These are phyloP conservation scores for Matsumurasca onukii DNA, from an alignment of 1,140 invertebrate genomes.

Conservation along the genomic window DNA sequence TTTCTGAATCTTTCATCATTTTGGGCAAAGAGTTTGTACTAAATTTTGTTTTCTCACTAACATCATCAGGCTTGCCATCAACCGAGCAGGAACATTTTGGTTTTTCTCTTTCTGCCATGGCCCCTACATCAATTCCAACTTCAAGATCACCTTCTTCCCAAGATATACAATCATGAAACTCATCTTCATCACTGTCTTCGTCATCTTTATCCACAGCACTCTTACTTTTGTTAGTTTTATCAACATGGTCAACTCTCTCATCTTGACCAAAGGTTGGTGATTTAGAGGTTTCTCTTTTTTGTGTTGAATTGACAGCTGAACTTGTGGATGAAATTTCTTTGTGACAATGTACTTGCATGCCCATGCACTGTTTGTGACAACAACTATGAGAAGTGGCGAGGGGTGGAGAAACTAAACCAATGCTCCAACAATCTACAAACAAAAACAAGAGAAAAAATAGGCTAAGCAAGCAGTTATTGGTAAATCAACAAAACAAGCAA, in stretches of 20 bases:
- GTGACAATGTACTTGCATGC: conserved; percentile 28
- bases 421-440: conserved; percentile 34
- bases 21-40: conserved; percentile 36
- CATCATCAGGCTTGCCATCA: background rate
- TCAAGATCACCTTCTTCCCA: conserved; percentile 30
- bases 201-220: background rate
- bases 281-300: too few relatives aligned
- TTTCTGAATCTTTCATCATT: conserved; percentile 34
- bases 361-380: conserved; percentile 33
- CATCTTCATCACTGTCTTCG: conserved; percentile 30
- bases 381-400: conserved; percentile 28
- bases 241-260: too few relatives aligned
- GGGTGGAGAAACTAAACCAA: conserved; percentile 31
- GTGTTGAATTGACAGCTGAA: background rate
- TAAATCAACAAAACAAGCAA: conserved; percentile 14
- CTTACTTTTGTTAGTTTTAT: background rate
- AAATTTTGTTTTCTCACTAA: conserved; percentile 10
- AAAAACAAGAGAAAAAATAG: conserved; percentile 31
- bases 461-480: conserved; percentile 25
- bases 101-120: background rate
- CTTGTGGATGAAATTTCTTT: background rate
- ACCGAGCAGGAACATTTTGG: conserved; percentile 6
- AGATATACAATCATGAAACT: conserved; percentile 32
- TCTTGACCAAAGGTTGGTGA: too few relatives aligned
- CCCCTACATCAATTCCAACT: conserved; percentile 29